phyloP scores from a whole-genome alignment of 2,113 vertebrate genomes.

The Calidris pugnax region DNA sequence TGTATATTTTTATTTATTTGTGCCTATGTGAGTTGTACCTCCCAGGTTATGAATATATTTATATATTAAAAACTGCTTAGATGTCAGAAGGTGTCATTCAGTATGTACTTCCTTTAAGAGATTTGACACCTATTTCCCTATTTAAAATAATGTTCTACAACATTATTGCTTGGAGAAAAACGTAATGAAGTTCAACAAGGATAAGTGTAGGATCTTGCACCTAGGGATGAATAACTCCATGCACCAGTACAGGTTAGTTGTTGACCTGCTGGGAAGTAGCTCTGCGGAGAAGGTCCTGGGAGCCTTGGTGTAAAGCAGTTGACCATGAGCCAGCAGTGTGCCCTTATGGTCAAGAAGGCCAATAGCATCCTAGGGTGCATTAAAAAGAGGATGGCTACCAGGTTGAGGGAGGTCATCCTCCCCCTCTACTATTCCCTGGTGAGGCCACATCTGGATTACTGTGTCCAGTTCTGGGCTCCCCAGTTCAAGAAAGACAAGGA shows the following conservation, averaged over 20 bases:
- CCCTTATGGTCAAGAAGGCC: neutral
- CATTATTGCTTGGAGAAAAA: neutral
- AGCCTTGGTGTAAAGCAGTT: neutral
- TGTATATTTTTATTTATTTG: neutral
- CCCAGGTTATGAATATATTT: neutral
- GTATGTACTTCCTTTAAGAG: neutral
- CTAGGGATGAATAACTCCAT: neutral
- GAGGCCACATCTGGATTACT: neutral
- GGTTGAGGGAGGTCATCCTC: neutral
- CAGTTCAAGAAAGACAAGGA: neutral
- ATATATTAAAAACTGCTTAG: neutral
- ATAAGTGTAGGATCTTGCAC: neutral
- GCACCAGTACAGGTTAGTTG: neutral
- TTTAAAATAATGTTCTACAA: neutral
- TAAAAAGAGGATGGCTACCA: neutral
- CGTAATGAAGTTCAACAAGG: neutral
- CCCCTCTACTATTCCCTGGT: neutral
- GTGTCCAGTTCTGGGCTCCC: neutral
- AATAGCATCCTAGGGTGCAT: neutral
- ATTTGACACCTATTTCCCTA: neutral
- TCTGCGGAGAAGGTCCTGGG: neutral
- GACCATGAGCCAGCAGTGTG: neutral
- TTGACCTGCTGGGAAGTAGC: neutral
- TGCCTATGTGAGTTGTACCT: neutral
- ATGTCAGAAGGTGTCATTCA: neutral